Evolutionary conservation across 1,140 invertebrate species (phyloP), one percentile per base, ranked within the genome.

Genomic region (Micrasema minimum): DNA sequence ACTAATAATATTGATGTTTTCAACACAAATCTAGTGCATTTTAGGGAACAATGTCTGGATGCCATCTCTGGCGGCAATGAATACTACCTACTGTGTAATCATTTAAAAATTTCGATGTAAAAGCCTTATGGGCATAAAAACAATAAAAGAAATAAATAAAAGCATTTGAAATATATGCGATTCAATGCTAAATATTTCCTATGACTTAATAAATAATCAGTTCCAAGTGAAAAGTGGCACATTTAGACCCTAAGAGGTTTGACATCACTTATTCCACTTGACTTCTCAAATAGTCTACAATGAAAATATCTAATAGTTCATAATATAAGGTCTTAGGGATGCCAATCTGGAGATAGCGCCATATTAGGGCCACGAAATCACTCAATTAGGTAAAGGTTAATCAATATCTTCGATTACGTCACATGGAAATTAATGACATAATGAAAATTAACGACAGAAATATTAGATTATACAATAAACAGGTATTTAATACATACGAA

Each of bases 261-360:
- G 43, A 61, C 57, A 61, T 61, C 57, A 18, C 16, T 61, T 61
- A 61, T 61, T 61, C 35, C 57, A 20, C 18, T 61, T 41, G 57
- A 61, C 38, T 61, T 61, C 37, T n/a, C 57, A 10, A 20, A 41
- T 61, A 61, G 41, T 61, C 57, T 61, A 43, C 57, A 35, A 35
- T n/a, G 37, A 41, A 55, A 55, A 14, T 16, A 18, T 18, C 11
- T 31, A 35, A 35, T 35, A 55, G 51, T 55, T 37, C 23, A 31
- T 55, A 31, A 31, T 55, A 55, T 14, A 55, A 35, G 51, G 51
- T 55, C 37, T 26, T 1, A 3, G 1, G 23, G 31, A 55, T 55
- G n/a, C 31, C 31, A 37, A 35, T 55, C 16, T 55, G 7, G 37
- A 35, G 12, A 26, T 2, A 35, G 51, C 20, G 23, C 37, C 31